These are phyloP conservation scores for Ellobius talpinus DNA, from an alignment of 2,113 vertebrate species.

Conservation along the genomic window DNA sequence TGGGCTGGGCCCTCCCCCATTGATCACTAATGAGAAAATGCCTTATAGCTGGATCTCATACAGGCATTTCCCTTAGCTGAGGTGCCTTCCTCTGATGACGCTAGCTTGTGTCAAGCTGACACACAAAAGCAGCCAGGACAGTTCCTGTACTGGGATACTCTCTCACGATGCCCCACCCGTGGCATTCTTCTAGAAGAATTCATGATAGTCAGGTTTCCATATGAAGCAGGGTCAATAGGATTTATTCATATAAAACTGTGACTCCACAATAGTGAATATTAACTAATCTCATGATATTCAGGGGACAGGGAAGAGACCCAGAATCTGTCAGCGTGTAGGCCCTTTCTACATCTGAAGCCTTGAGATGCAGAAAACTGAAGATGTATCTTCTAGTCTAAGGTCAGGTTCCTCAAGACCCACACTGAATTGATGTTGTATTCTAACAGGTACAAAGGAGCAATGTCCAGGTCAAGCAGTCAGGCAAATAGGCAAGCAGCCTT, in stretches of 20 bases:
- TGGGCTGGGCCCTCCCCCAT: neutral
- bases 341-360: neutral
- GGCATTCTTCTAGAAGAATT: neutral
- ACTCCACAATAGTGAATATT: neutral
- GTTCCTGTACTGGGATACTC: neutral
- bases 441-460: neutral
- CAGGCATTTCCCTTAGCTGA: neutral
- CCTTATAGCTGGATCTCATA: neutral
- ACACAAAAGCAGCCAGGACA: neutral
- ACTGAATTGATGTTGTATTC: neutral
- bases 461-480: neutral
- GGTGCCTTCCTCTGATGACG: neutral
- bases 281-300: neutral
- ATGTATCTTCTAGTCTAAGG: neutral
- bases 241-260: neutral
- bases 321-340: neutral
- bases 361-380: neutral
- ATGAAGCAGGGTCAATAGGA: neutral
- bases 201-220: fast-evolving
- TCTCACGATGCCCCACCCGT: fast-evolving
- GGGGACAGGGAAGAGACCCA: neutral
- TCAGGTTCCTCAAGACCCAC: neutral
- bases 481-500: neutral
- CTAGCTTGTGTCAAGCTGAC: neutral
- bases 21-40: neutral